Base-by-base conservation (phyloP, 2,797 vertebrate genomes). In the Enteromius unitaeniatus region DNA sequence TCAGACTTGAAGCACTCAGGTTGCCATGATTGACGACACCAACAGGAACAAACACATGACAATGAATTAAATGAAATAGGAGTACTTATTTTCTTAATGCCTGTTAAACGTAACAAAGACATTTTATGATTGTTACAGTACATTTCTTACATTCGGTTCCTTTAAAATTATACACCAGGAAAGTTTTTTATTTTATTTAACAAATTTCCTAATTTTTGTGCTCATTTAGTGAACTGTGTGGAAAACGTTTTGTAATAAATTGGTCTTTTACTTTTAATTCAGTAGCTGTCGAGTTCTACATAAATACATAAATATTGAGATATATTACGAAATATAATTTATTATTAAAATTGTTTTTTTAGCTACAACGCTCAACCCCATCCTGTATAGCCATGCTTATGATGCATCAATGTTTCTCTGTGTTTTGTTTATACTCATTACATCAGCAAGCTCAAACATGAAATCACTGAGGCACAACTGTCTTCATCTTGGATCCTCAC, bases 401-500 rank as follows among this genome's bases (percentile, higher is more conserved):
- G 75, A 81, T 49, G 55, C 67, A 64, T 73, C 21, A 68, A 82
- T 53, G 34, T 51, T 69, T 37, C 31, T 19, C 42, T 78, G 75
- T 78, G 84, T 21, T 64, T 42, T 45, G 31, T 34, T 28, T 11
- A 64, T 34, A 53, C 34, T 73, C 47, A 65, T 82, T 34, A 78
- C 51, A 82, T 49, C n/a, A 62, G 45, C 55, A 28, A 53, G 45
- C 55, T 79, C 13, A 62, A 42, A 73, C 31, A 72, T 81, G 19
- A 82, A 51, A 67, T 28, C 15, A 26, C n/a, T 60, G 23, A 60
- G 26, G 40, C 34, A 86, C 14, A 45, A n/a, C 69, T 37, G 84
- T 87, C 82, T 83, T 85, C 79, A 89, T 86, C 86, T 86, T 70
- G 68, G 78, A 90, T 92, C 77, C 86, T 84, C 89, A 85, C 89